A percentile compares a stretch with the other conserved stretches of the same genome.
These are phyloP conservation scores for Hippocampus guttulatus DNA, from an alignment of 2,113 vertebrate genomes.

Conservation along the genomic window DNA sequence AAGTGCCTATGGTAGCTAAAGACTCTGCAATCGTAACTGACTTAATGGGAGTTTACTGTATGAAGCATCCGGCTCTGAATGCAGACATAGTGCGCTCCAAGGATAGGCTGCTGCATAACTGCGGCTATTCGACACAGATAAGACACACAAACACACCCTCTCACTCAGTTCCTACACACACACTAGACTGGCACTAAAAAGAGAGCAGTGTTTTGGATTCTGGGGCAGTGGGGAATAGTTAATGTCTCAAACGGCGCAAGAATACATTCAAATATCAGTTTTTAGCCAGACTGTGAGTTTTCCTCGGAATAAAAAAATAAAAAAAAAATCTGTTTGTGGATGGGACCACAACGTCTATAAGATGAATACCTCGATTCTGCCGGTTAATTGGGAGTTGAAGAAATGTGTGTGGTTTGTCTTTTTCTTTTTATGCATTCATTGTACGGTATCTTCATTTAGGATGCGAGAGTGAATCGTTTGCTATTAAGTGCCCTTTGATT, in stretches of 20 bases:
- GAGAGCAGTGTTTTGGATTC: background rate
- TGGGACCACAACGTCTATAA: no score
- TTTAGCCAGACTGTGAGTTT: background rate
- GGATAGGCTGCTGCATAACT: slow-evolving; percentile 54
- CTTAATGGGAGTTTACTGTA: slow-evolving; percentile 61
- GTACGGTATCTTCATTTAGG: no score
- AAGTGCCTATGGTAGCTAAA: slow-evolving; percentile 56
- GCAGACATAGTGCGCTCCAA: slow-evolving; percentile 38
- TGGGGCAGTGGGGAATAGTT: background rate
- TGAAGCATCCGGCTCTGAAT: slow-evolving; percentile 43
- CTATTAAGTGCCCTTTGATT: no score
- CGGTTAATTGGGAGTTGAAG: no score
- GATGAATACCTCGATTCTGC: no score
- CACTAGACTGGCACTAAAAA: background rate
- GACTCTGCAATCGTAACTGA: slow-evolving; percentile 56
- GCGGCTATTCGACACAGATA: slow-evolving; percentile 28
- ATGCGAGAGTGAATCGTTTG: no score
- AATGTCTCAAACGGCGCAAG: background rate
- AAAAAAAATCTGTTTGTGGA: no score
- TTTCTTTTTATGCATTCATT: no score
- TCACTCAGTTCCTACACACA: slow-evolving; percentile 21
- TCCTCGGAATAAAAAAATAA: no score
- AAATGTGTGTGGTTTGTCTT: no score
- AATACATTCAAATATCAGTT: background rate
- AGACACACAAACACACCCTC: slow-evolving; percentile 2